These are phyloP conservation scores for Oligia latruncula DNA, from an alignment of 2,888 invertebrate species.

Conservation along the genomic window DNA sequence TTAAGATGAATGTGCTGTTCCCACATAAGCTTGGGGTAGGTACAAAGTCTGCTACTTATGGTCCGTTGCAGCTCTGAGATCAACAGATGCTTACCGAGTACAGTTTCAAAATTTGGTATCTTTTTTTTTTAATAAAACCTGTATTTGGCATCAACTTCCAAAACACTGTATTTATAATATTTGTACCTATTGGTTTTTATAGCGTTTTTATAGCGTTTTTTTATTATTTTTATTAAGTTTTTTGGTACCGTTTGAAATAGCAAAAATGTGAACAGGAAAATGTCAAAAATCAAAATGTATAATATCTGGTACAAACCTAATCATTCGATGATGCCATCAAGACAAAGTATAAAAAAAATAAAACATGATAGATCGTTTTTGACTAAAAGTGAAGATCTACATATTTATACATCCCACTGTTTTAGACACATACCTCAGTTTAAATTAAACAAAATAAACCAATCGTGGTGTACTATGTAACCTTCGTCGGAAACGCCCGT, in stretches of 20 bases:
- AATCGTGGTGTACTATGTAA: not conserved
- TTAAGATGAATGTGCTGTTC: slow-evolving; percentile 41
- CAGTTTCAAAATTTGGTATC: not conserved
- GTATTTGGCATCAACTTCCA: not conserved
- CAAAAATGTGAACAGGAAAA: slow-evolving; percentile 22
- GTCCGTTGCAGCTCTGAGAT: not conserved
- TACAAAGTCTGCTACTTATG: not conserved
- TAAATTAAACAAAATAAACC: not conserved
- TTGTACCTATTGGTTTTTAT: too few species aligned
- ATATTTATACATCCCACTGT: not conserved
- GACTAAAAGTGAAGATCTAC: not conserved
- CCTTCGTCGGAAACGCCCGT: not conserved
- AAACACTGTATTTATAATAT: not conserved
- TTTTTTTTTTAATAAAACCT: too few species aligned
- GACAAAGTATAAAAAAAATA: not conserved
- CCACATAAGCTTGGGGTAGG: not conserved
- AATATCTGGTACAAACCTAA: not conserved
- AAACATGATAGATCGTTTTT: not conserved
- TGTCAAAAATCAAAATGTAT: not conserved
- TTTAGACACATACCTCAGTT: not conserved
- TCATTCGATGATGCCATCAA: too few species aligned
- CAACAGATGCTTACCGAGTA: not conserved
- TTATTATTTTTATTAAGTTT: not conserved
- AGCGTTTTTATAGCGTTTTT: not conserved
- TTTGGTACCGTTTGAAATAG: not conserved